These are phyloP conservation scores for Drosophila meridiana DNA, from an alignment of 2,888 invertebrate species.

Conservation along the genomic window DNA sequence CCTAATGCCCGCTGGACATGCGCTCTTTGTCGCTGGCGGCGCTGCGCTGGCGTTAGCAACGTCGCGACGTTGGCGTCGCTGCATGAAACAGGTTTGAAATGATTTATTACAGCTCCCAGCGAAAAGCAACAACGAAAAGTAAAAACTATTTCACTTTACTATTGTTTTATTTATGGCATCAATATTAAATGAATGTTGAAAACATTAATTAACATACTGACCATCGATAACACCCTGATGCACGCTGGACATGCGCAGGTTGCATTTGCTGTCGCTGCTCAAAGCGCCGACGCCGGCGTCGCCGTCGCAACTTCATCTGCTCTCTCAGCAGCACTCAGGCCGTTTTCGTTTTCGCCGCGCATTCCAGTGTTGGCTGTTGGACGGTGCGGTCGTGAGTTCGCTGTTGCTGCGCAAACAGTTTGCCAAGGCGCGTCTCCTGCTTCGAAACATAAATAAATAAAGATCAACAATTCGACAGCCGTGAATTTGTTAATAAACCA, in stretches of 20 bases:
- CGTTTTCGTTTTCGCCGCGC: conserved; percentile 50
- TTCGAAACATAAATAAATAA: conserved; percentile 28
- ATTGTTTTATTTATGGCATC: conserved; percentile 1
- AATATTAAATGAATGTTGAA: conserved; percentile 1
- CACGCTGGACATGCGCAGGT: conserved; percentile 63
- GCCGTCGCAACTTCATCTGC: conserved; percentile 35
- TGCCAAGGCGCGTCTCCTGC: conserved; percentile 31
- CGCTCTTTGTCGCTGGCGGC: not conserved
- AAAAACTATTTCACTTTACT: not conserved
- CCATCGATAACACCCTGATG: conserved; percentile 41
- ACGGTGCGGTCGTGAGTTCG: conserved; percentile 67
- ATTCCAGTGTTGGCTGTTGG: conserved; percentile 77
- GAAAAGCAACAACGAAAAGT: not conserved
- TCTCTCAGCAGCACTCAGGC: conserved; percentile 18
- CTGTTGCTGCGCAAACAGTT: conserved; percentile 25
- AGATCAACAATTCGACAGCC: conserved; percentile 21
- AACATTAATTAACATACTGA: conserved; percentile 7
- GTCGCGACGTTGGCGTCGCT: conserved; percentile 1
- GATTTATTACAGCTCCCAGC: not conserved
- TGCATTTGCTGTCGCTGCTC: conserved; percentile 20
- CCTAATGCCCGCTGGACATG: not conserved
- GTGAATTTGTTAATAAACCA: conserved; percentile 46
- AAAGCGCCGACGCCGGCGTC: conserved; percentile 31
- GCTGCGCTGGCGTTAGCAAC: not conserved
- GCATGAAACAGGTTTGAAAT: not conserved